Conservation (phyloP, 2,888 invertebrate species). For the Cephus pulcher region DNA sequence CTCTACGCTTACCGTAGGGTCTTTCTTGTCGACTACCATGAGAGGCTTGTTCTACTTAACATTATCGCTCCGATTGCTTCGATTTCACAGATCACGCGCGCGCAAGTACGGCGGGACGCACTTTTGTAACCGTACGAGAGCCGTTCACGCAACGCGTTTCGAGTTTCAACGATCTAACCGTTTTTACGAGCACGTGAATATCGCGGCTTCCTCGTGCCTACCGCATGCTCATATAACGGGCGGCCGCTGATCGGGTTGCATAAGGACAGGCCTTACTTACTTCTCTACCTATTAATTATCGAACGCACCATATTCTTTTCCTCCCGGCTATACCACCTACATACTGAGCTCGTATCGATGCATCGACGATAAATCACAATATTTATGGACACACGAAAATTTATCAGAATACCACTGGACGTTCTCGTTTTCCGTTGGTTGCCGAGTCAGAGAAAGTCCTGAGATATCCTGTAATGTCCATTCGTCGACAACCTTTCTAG, state of each 20-base stretch:
- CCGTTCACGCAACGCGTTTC: conserved; percentile 34
- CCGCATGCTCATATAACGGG: conserved; percentile 50
- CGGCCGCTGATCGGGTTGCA: conserved; percentile 37
- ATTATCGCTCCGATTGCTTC: background rate
- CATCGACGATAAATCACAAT: background rate
- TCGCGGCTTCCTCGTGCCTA: conserved; percentile 45
- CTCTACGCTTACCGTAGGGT: background rate
- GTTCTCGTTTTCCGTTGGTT: background rate
- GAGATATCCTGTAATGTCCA: background rate
- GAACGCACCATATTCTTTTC: background rate
- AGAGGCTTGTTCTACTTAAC: background rate
- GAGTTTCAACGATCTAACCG: conserved; percentile 48
- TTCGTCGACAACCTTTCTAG: background rate
- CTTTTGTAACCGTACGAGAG: conserved; percentile 13
- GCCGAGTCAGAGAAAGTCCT: background rate
- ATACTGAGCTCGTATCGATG: background rate
- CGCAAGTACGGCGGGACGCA: background rate
- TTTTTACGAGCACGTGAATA: conserved; percentile 37
- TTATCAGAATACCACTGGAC: background rate
- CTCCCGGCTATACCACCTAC: background rate
- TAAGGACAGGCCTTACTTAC: conserved; percentile 30
- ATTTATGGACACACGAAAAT: background rate
- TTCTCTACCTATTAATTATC: background rate
- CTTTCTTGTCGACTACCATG: background rate
- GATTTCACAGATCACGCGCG: background rate